Evolutionary conservation across 2,888 invertebrate species (phyloP), one percentile per base, ranked within the genome.

Genomic region (Cryptophagus acutangulus): DNA sequence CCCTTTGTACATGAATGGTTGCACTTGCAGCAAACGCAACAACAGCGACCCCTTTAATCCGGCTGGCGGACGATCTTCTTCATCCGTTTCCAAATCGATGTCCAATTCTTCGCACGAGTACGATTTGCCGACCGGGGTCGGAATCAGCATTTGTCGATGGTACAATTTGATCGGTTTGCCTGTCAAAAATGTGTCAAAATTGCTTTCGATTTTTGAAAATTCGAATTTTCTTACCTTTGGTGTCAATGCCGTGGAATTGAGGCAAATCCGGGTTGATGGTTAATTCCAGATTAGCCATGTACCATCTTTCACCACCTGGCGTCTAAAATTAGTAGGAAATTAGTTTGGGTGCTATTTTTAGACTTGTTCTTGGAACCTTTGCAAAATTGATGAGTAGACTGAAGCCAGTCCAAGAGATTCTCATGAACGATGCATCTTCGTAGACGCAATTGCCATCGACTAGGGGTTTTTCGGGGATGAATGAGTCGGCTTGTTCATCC

Each of bases 301-400:
- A 91, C 92, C 92, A 93, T 52, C 87, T 76, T 60, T 91, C 90
- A 3, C 89, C 89, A 2, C 90, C 89, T 16, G 87, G 87, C 1
- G 89, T 88, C 88, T 89, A 65, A 18, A 73, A 72, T 36, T 40
- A 31, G 20, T 6, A n/a, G 20, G 20, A 9, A 20, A 20, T 20
- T 8, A n/a, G 30, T 10, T 29, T 29, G 13, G 10, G 16, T n/a
- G n/a, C 20, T 17, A 13, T 17, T 6, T 6, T 2, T n/a, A 10
- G 30, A 8, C 8, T 29, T 5, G 13, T 5, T 5, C 10, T 29
- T 8, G 15, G 4, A 8, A 89, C 89, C 81, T 90, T 90, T 42
- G 82, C 81, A 60, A 91, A 92, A 49, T 77, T 77, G 74, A 85
- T 83, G 38, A 79, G 76, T 28, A 91, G 69, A 0, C 78, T 74